Conservation (phyloP, 35 echinoderm and acorn worm species). For the Ophiothrix spiculata region DNA sequence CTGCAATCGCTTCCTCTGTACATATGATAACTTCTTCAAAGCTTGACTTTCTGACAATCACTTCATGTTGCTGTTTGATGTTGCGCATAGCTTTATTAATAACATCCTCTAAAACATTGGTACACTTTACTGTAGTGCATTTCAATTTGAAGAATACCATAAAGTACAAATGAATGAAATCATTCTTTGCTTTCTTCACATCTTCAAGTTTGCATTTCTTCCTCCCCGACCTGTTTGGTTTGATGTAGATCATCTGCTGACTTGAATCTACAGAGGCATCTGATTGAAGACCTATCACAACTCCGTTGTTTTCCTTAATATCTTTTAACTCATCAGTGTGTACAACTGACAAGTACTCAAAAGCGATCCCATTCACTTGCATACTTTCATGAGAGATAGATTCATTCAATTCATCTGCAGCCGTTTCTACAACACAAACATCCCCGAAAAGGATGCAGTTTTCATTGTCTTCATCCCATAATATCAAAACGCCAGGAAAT, state of each 20-base stretch:
- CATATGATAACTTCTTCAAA: background rate
- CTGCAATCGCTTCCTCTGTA: background rate
- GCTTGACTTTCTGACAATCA: background rate
- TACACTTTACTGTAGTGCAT: background rate
- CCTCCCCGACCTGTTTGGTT: background rate
- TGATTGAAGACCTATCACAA: background rate
- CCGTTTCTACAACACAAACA: background rate
- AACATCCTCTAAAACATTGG: background rate
- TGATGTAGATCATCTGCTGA: background rate
- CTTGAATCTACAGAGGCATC: background rate
- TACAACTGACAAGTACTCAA: background rate
- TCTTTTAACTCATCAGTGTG: background rate
- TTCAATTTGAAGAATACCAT: background rate
- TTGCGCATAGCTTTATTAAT: background rate
- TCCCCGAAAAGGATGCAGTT: background rate
- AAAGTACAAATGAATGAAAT: slow-evolving; percentile 3
- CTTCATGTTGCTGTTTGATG: background rate
- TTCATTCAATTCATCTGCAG: background rate
- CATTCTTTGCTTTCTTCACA: background rate
- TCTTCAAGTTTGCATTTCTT: background rate
- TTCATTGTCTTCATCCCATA: background rate
- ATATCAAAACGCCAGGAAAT: background rate
- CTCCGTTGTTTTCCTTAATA: slow-evolving; percentile 3
- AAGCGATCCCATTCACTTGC: background rate
- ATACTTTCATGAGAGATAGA: background rate